Evolutionary conservation across 2,113 vertebrate genomes (phyloP), one percentile per base, ranked within the genome.

Genomic region (Poeciliopsis retropinna): DNA sequence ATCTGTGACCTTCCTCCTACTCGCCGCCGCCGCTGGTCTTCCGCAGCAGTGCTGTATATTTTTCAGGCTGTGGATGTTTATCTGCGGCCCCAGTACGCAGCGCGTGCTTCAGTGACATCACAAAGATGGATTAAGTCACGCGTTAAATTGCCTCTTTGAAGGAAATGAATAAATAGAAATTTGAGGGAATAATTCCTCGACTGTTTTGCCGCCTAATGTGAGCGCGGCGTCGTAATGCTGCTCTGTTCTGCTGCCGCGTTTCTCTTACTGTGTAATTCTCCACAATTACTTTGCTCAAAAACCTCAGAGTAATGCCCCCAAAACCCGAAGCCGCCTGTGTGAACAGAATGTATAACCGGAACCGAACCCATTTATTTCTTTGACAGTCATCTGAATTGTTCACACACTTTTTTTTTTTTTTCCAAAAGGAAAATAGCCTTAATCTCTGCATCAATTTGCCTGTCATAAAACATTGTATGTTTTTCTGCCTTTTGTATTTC

Each of bases 81-180:
- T 91, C 90, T 83, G 69, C 76, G 64, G 78, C 81, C 79, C 78
- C 80, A 87, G 88, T 87, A 87, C 79, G 74, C 84, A 70, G 85
- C 86, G 77, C 68, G 76, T 82, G 54, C 90, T 89, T 85, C 85
- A 65, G 85, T 76, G 78, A 89, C 92, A 93, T 91, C 85, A 76
- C 91, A 89, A 92, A 93, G 91, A 94, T 93, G 91, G 91, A 93
- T 93, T 87, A 93, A 93, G 88, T 75, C 92, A 94, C 89, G 92
- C 91, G 83, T 93, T 93, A 94, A 94, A 94, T 94, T 94, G 92
- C 89, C 91, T 94, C 91, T 92, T 93, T 92, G 90, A 93, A 89
- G 81, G 83, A 93, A 92, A 94, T 92, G 91, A 94, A 94, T 93
- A 94, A 93, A 94, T 94, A 94, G 34, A 37, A 89, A 92, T 92